Conservation (phyloP, 2,797 vertebrate species). For the Thaleichthys pacificus region DNA sequence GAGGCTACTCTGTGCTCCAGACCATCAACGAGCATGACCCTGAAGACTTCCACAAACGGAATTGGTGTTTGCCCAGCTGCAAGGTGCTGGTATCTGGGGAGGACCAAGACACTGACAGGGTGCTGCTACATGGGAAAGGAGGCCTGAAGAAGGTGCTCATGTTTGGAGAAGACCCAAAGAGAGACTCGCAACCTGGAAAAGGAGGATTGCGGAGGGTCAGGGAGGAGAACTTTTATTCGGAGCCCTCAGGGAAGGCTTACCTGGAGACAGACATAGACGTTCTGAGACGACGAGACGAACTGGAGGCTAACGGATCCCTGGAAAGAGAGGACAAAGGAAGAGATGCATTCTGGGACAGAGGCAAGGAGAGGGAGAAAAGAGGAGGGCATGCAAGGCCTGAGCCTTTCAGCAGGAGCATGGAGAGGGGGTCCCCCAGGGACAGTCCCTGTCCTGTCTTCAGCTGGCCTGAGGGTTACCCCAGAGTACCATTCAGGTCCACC, state of each 20-base stretch:
- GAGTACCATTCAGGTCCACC: slow-evolving; percentile 71
- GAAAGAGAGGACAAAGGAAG: slow-evolving; percentile 43
- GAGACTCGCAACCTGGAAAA: not conserved
- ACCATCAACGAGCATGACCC: slow-evolving; percentile 54
- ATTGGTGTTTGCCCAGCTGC: slow-evolving; percentile 69
- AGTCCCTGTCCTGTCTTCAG: slow-evolving; percentile 55
- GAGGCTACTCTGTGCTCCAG: slow-evolving; percentile 51
- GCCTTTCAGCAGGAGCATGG: slow-evolving; percentile 14
- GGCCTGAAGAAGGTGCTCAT: not conserved
- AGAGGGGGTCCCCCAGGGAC: slow-evolving; percentile 25
- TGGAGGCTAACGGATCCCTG: slow-evolving; percentile 58
- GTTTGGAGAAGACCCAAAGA: not conserved
- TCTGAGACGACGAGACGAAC: slow-evolving; percentile 71
- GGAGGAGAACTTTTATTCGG: slow-evolving; percentile 60
- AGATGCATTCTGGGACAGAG: slow-evolving; percentile 26
- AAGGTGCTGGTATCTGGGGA: slow-evolving; percentile 78
- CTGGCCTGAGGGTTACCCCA: slow-evolving; percentile 64
- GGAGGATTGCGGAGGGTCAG: slow-evolving; percentile 31
- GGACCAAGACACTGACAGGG: slow-evolving; percentile 62
- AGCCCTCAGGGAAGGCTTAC: slow-evolving; percentile 66
- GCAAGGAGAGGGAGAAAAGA: slow-evolving; percentile 42
- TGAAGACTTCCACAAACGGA: slow-evolving; percentile 68
- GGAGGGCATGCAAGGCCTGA: slow-evolving; percentile 27
- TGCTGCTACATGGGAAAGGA: not conserved
- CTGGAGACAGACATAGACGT: slow-evolving; percentile 73